Evolutionary conservation across 2,888 invertebrate genomes (phyloP), one percentile per base, ranked within the genome.

Genomic region (Eilema sororculum): DNA sequence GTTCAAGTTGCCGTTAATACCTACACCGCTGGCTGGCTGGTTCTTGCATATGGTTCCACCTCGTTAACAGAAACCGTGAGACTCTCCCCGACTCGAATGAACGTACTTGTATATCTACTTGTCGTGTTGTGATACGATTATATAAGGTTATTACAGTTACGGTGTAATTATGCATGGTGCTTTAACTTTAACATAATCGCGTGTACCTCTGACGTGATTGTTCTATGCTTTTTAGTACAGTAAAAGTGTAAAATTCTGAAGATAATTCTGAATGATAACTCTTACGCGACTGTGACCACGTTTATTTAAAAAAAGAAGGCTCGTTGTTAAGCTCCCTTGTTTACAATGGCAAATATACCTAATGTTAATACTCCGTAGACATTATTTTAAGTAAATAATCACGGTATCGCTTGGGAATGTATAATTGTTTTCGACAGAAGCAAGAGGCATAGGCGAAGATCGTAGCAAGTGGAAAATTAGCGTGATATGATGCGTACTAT

Each of bases 1-100:
- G 92, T 91, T 92, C 91, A 90, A 91, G 88, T 89, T 89, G 89
- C 90, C 90, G 91, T 91, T 92, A 89, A 87, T 86, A 84, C 84
- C 82, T 84, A 87, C 69, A 71, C 71, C 66, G 64, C 71, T 67
- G 62, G 73, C 64, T 74, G 87, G 89, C 62, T 74, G 87, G 89
- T 89, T 90, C 86, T 87, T 84, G 84, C 86, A 84, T 86, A 83
- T 81, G 74, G 72, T 70, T 76, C 79, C 68, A 76, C 71, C 64
- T 83, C 72, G 76, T 74, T 78, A 82, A 78, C 74, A 66, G 70
- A 62, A 72, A 71, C 77, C 81, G 83, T 81, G 78, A 78, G 81
- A 81, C 67, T 82, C 70, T 68, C 60, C 74, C 65, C 37, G 60
- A 61, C 41, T 68, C 64, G 67, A 60, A 28, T 65, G 24, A 52